Evolutionary conservation across 2,888 invertebrate genomes (phyloP), one percentile per base, ranked within the genome.

Genomic region (Abscondita cerata): DNA sequence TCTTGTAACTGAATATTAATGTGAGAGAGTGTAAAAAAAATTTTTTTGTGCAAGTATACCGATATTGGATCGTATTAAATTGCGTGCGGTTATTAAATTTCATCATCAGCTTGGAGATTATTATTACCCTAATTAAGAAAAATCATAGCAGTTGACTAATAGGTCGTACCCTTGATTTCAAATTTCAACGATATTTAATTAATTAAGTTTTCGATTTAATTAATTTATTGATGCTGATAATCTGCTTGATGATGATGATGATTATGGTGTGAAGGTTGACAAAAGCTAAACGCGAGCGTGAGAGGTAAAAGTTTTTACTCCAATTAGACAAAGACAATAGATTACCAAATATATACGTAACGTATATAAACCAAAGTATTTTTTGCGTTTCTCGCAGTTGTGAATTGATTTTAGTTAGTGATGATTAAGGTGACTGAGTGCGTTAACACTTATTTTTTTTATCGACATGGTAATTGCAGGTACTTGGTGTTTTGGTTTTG

Each of bases 311-410:
- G 76, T 77, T 70, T 40, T 75, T 76, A 73, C 76, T 74, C 73
- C 70, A 77, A 72, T 73, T 74, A 75, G 74, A 75, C 76, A 75
- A 75, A 76, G 73, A 78, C 78, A 78, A 78, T 77, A 70, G 78
- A 73, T 78, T 79, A 76, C 77, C 73, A 78, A 79, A 78, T 76
- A 72, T 69, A 68, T 65, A 66, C 59, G 67, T 71, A 69, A 64
- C 68, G 64, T 78, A 79, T 79, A 79, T 78, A 79, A 78, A 75
- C 73, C 73, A 76, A 77, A 78, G 74, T 75, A 74, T 73, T 75
- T 74, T 75, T 75, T 69, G 65, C 50, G 66, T 57, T 62, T 60
- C 63, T 52, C 62, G 66, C 70, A 72, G 64, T 68, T 65, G 65
- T 47, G 41, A 36, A 34, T 25, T 15, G 20, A 36, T 9, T 33